A percentile compares a stretch with the other conserved stretches of the same genome.
These are phyloP conservation scores for Labroides dimidiatus DNA, from an alignment of 2,797 vertebrate genomes.

Conservation along the genomic window DNA sequence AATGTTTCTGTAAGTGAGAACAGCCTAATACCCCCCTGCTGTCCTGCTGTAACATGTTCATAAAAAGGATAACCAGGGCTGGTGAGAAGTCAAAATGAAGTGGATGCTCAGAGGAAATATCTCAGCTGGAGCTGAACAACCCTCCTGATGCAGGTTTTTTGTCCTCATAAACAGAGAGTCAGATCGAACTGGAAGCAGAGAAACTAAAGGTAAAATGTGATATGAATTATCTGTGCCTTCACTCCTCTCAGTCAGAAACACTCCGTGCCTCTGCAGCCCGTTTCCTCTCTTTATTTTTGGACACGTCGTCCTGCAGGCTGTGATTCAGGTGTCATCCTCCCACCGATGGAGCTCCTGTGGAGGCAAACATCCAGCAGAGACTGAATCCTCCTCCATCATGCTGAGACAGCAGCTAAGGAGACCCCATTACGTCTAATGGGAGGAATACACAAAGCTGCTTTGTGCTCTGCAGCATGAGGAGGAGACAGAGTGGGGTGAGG, in stretches of 20 bases:
- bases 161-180: neutral
- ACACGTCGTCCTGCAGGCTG: neutral
- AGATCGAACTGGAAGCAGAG: neutral
- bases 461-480: conserved; percentile 28
- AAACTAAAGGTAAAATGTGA: neutral
- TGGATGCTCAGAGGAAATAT: too few species aligned
- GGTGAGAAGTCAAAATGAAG: too few species aligned
- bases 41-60: too few species aligned
- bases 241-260: neutral
- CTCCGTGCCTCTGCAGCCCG: neutral
- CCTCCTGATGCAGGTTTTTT: too few species aligned
- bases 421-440: conserved; percentile 45
- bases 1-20: too few species aligned
- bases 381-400: conserved; percentile 35
- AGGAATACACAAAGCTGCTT: conserved; percentile 32
- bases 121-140: too few species aligned
- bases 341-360: conserved; percentile 3
- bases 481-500: conserved; percentile 10
- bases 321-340: conserved; percentile 11
- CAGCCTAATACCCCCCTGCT: too few species aligned
- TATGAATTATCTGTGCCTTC: neutral
- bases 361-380: neutral
- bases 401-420: conserved; percentile 31
- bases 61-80: too few species aligned
- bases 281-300: neutral